Base-by-base conservation (phyloP, 2,113 vertebrate genomes). In the Falcunculus frontatus region DNA sequence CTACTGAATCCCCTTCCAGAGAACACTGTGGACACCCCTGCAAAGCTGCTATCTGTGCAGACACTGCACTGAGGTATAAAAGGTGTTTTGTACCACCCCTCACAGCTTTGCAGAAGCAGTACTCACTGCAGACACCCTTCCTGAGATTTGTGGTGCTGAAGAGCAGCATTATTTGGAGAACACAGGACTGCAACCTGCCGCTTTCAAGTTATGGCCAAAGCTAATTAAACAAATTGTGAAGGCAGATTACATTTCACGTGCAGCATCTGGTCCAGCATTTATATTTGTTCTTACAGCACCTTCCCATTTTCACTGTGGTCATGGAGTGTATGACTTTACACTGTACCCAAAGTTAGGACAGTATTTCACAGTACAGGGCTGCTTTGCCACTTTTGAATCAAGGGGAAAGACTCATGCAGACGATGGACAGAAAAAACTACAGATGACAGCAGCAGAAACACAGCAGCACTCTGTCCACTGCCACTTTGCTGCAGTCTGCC, bases 271-370 rank as follows among this genome's bases (percentile, higher is more conserved):
- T 27, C 23, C 23, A 59, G 47, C 26, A 33, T 23, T 41, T 56
- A 0, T 1, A 2, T 22, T 32, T 44, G 46, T 23, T 89, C 17
- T 44, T 32, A 9, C 5, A 73, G 20, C n/a, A 89, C 14, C 8
- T 6, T 22, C 41, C 25, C 15, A 10, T n/a, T 72, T 63, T 39
- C 22, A 33, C 17, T n/a, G n/a, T 23, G 65, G 39, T 6, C 7
- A 23, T 0, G 1, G 29, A 18, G 4, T 3, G 3, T 8, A 1
- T 2, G 7, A 47, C 27, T 21, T 53, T 4, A 6, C 21, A 30
- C 17, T 0, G 1, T 5, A 30, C 1, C 42, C 13, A 41, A 30
- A 33, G 4, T 17, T 9, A n/a, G 10, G 49, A 15, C 22, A 44
- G 49, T 9, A 21, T 52, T 56, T 64, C 49, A 56, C 2, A 3